Evolutionary conservation across 2,113 vertebrate genomes (phyloP).

Genomic region (Polyodon spathula): DNA sequence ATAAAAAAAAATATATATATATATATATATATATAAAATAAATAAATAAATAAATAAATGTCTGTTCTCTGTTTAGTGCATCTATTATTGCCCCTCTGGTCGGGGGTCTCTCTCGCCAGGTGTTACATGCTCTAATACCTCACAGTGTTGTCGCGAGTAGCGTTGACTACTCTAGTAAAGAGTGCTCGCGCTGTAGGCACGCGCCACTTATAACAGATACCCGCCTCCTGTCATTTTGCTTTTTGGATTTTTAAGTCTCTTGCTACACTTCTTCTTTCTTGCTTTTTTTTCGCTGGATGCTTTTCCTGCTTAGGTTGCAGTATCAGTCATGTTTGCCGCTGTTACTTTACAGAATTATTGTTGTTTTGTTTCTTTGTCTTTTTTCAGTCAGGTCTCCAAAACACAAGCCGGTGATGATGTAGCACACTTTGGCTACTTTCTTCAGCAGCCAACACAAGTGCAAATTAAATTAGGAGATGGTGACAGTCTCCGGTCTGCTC

Average conservation of each 20-base stretch:
- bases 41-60: slow-evolving; percentile 26
- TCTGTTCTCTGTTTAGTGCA: slow-evolving; percentile 46
- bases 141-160: slow-evolving; percentile 20
- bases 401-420: slow-evolving; percentile 13
- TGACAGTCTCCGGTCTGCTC: slow-evolving; percentile 45
- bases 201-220: slow-evolving; percentile 25
- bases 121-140: slow-evolving; percentile 16
- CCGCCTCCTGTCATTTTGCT: slow-evolving; percentile 12
- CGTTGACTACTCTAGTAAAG: slow-evolving; percentile 30
- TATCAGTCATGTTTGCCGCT: slow-evolving; percentile 29
- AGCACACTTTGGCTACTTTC: slow-evolving; percentile 35
- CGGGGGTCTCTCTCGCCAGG: slow-evolving; percentile 25
- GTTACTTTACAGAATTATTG: slow-evolving; percentile 21
- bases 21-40: slow-evolving; percentile 14
- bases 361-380: slow-evolving; percentile 10
- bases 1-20: slow-evolving; percentile 6
- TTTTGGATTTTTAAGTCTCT: slow-evolving; percentile 8
- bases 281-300: slow-evolving; percentile 25
- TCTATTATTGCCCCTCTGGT: slow-evolving; percentile 35
- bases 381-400: slow-evolving; percentile 26
- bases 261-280: slow-evolving; percentile 23
- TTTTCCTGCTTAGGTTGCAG: slow-evolving; percentile 25
- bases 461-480: slow-evolving; percentile 43
- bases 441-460: slow-evolving; percentile 39
- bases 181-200: slow-evolving; percentile 21